Base-by-base conservation (phyloP, 2,797 vertebrate species). In the Paratrypauchen microcephalus region DNA sequence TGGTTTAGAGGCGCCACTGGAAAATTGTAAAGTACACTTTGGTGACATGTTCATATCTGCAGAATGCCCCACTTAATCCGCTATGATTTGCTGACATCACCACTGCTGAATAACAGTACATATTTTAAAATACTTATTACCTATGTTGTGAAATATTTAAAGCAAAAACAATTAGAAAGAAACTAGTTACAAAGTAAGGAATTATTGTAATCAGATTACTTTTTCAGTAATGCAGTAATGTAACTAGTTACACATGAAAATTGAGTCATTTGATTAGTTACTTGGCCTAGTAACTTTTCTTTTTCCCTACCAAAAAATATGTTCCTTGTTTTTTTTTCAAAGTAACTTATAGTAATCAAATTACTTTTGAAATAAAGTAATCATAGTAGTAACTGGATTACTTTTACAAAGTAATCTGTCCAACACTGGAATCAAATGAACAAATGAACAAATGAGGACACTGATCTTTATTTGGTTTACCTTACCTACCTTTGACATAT, bases 1-100 rank as follows among this genome's bases (percentile, higher is more conserved):
- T 62, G 60, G 36, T 41, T 41, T 24, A 23, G 32, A 24, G 39
- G 23, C 5, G 15, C 23, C 15, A 24, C 23, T 16, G 3, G 15
- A 8, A 26, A 16, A 45, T 23, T 63, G 21, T 63, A 63, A 45
- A 63, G 61, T 62, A 52, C 50, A 52, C 6, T 55, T 55, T 23
- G 13, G 52, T 55, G 21, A 55, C 21, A 3, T 23, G 11, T n/a
- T n/a, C 50, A 50, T 52, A 52, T 52, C 50, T 52, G 50, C 50
- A n/a, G 6, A 19, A 6, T 48, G 4, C 18, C 6, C 48, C 6
- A 52, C 18, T n/a, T 52, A 3, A 13, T 45, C 41, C 15, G 21
- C 9, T 54, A 23, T 11, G 21, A 12, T 54, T 54, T 54, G 9
- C 52, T 54, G 21, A 54, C 21, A 54, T 54, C 52, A 23, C n/a